Evolutionary conservation across 2,888 invertebrate species (phyloP), one percentile per base, ranked within the genome.

Genomic region (Pemphredon lugubris): DNA sequence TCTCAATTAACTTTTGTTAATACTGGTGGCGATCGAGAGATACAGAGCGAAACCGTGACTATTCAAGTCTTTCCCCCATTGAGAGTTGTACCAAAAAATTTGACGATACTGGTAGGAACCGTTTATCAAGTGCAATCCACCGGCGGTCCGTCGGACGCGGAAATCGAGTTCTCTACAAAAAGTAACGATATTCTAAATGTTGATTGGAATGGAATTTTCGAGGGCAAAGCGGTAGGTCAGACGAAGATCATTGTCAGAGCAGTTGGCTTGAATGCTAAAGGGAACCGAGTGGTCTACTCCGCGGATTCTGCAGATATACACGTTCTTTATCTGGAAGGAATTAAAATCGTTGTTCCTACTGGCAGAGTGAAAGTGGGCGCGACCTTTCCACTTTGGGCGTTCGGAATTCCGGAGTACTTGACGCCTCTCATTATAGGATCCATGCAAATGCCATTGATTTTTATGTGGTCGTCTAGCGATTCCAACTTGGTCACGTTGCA

Each of bases 341-440:
- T 96, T 14, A 92, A 93, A 86, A 94, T 96, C 59, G 91, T 92
- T 51, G 92, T 93, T 0, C 95, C 96, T 0, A 91, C 95, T 2
- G 91, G 92, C 1, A 91, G 94, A 75, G 92, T 96, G 51, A 93
- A 93, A 86, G 92, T 93, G 14, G 95, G 94, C 0, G 92, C 93
- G 6, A 91, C 92, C n/a, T 92, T 96, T 91, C 95, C 96, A 0
- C 91, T 95, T 30, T 94, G 94, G 91, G 92, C 93, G 2, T 91
- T 93, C 85, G 94, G 94, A 48, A 85, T 93, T 16, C 94, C 94
- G 0, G 94, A 94, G 64, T 90, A 92, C 58, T 89, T 95, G 67
- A 94, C 94, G 0, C 95, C 96, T 0, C 92, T 95, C 87, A 91
- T 95, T 18, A 92, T 96, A 79, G 96, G 95, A 1, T 93, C 93